Base-by-base conservation (phyloP, 1,140 invertebrate species). In the Subanguina moxae region DNA sequence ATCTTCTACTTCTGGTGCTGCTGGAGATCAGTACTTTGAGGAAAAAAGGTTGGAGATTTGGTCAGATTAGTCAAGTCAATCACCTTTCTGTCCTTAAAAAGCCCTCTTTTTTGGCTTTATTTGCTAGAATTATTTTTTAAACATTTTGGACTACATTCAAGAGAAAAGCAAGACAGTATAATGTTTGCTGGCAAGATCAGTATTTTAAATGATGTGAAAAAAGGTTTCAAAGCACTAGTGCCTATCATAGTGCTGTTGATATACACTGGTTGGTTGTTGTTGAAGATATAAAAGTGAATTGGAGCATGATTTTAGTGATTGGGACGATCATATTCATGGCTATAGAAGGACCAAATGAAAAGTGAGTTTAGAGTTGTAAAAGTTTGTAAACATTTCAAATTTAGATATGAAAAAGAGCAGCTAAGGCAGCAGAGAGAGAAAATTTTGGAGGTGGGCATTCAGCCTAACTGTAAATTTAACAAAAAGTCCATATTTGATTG, bases 271-370 rank as follows among this genome's bases (percentile, higher is more conserved):
- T 7, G 32, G 3, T 38, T 11, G 11, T 5, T 21, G 17, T 21
- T 52, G 48, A 7, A 19, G 3, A 52, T 15, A 7, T 15, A 52
- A 7, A n/a, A 52, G 17, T 15, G 17, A 21, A 52, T 25, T 25
- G 3, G 3, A 5, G 17, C 8, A 8, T 52, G 48, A 7, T 15
- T 52, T 52, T 7, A 52, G 11, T 77, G 15, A 65, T 76, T 64
- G 74, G 74, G 9, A 75, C 65, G 15, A 11, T 74, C 30, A 74
- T 76, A 9, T 76, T 76, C 43, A 66, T 77, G 67, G 19, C 64
- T 1, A 73, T 76, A 30, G 74, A 76, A 65, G 74, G 71, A 8
- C 74, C 74, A 19, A 74, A 76, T 52, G 74, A 76, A 32, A 28
- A 74, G 57, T 38, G 11, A 38, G 3, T 38, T 38, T 38, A 11